These are phyloP conservation scores for Camptogramma bilineatum DNA, from an alignment of 2,888 invertebrate genomes.

Conservation along the genomic window DNA sequence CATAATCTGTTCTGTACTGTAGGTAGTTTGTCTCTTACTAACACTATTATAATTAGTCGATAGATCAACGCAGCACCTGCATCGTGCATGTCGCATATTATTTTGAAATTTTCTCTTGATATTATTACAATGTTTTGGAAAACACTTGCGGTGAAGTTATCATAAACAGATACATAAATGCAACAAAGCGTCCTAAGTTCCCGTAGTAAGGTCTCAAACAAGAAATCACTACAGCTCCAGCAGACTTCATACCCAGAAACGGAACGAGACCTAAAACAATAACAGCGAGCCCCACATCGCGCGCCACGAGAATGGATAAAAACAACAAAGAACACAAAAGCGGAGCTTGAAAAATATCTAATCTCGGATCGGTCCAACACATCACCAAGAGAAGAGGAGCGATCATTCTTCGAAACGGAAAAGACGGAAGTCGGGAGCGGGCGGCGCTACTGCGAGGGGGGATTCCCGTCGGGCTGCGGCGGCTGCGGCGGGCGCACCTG, in stretches of 20 bases:
- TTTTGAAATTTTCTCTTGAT: background rate
- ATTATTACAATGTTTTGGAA: background rate
- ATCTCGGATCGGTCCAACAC: background rate
- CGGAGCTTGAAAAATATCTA: background rate
- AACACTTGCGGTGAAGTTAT: background rate
- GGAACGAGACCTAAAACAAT: background rate
- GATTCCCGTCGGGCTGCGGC: slow-evolving; percentile 46
- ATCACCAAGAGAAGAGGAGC: background rate
- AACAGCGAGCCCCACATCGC: background rate
- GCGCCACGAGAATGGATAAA: background rate
- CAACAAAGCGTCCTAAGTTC: background rate
- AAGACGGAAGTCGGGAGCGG: background rate
- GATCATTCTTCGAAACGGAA: background rate
- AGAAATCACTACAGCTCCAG: background rate
- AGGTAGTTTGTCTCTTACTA: slow-evolving; percentile 46
- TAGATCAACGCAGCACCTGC: slow-evolving; percentile 1
- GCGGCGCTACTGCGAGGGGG: slow-evolving; percentile 58
- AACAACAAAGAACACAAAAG: background rate
- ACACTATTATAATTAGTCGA: slow-evolving; percentile 41
- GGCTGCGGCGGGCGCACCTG: slow-evolving; percentile 80
- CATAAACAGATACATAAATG: background rate
- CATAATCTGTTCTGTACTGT: too few species aligned
- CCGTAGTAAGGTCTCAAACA: background rate
- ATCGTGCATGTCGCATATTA: background rate
- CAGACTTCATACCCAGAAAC: background rate